These are phyloP conservation scores for Patiria pectinifera DNA, from an alignment of 53 echinoderm and acorn worm genomes.

Conservation along the genomic window DNA sequence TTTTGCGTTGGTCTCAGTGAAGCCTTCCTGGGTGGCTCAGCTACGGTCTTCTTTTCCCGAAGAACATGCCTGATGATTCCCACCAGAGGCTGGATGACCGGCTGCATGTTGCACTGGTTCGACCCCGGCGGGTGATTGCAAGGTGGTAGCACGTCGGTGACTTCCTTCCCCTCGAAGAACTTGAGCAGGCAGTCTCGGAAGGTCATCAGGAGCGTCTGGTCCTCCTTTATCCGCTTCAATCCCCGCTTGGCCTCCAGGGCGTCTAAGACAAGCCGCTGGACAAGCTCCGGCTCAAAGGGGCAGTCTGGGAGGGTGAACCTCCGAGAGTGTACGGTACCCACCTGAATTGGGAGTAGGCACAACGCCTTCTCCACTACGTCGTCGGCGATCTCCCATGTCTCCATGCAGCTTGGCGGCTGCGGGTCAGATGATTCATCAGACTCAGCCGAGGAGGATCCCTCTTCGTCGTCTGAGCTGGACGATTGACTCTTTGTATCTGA, in stretches of 20 bases:
- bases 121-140: slow-evolving; percentile 40
- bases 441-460: background rate
- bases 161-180: slow-evolving; percentile 50
- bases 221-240: slow-evolving; percentile 34
- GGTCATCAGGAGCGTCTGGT: slow-evolving; percentile 25
- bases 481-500: background rate
- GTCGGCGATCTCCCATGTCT: slow-evolving; percentile 52
- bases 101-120: slow-evolving; percentile 50
- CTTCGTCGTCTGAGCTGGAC: background rate
- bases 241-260: slow-evolving; percentile 58
- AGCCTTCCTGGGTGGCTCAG: background rate
- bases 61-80: slow-evolving; percentile 44
- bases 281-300: slow-evolving; percentile 58
- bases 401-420: slow-evolving; percentile 44
- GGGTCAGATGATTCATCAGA: slow-evolving; percentile 15
- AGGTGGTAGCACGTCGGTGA: slow-evolving; percentile 32
- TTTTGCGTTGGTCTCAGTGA: background rate
- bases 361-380: slow-evolving; percentile 61
- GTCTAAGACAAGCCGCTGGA: slow-evolving; percentile 38
- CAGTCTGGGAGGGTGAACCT: slow-evolving; percentile 17
- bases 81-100: slow-evolving; percentile 49
- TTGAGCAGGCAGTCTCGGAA: slow-evolving; percentile 52
- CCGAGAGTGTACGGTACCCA: slow-evolving; percentile 19
- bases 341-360: slow-evolving; percentile 38
- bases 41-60: background rate